These are phyloP conservation scores for Ceriagrion tenellum DNA, from an alignment of 2,888 invertebrate species.

Conservation along the genomic window DNA sequence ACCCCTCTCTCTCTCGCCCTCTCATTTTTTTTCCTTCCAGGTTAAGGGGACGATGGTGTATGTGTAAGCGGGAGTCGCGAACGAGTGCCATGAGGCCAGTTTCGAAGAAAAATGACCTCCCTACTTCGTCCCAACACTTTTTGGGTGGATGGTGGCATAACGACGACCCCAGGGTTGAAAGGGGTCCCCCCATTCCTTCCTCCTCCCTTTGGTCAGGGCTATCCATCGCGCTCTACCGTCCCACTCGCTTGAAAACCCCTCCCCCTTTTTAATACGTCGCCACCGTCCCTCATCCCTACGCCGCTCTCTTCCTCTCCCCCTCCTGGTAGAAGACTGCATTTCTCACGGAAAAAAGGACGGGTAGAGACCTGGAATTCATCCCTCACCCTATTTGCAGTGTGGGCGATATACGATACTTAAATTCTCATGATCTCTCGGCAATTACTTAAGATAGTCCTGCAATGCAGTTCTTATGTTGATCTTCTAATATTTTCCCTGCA, in stretches of 20 bases:
- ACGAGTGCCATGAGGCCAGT: neutral
- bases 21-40: neutral
- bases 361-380: neutral
- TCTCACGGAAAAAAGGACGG: neutral
- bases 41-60: neutral
- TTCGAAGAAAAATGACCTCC: constrained; percentile 20
- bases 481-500: no score
- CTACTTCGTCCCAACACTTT: neutral
- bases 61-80: neutral
- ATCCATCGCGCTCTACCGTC: neutral
- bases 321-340: neutral
- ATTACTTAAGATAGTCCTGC: no score
- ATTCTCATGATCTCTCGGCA: no score
- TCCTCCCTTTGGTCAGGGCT: neutral
- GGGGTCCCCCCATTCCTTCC: neutral
- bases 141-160: neutral
- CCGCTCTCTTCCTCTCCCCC: neutral
- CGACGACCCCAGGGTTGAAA: neutral
- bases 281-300: no score
- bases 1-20: neutral
- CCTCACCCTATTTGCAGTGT: neutral
- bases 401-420: no score
- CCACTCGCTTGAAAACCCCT: neutral
- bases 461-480: no score
- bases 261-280: no score